Percentiles rank a stretch among this genome's conserved stretches.
Conservation (phyloP, 2,797 vertebrate genomes). For the Atherinosoma microstoma region DNA sequence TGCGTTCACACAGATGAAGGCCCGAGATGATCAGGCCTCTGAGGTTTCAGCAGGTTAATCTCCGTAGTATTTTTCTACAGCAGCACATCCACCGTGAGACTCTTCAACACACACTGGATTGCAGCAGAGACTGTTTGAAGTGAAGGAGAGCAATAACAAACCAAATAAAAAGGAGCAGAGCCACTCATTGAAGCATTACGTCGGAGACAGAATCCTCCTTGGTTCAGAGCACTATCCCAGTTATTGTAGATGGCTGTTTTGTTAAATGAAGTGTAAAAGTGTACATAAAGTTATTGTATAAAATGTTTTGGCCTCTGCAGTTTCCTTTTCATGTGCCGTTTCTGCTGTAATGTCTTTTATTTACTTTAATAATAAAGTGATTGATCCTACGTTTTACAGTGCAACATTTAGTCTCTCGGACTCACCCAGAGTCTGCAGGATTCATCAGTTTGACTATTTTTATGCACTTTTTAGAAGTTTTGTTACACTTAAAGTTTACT, state of each 20-base stretch:
- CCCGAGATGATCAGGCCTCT: conserved; percentile 14
- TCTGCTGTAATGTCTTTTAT: conserved; percentile 29
- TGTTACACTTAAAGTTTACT: too few relatives aligned
- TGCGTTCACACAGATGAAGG: conserved; percentile 5
- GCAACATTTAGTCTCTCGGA: not conserved
- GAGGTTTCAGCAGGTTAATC: conserved; percentile 38
- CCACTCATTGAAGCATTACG: conserved; percentile 78
- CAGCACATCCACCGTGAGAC: conserved; percentile 51
- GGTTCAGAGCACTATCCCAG: conserved; percentile 61
- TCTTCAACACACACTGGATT: conserved; percentile 75
- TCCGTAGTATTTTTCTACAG: conserved; percentile 64
- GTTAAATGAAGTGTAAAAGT: conserved; percentile 84
- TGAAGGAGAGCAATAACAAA: conserved; percentile 94
- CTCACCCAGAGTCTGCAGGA: not conserved
- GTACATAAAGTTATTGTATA: conserved; percentile 88
- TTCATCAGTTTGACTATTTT: not conserved
- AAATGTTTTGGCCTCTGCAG: conserved; percentile 60
- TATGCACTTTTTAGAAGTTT: too few relatives aligned
- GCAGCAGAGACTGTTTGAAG: conserved; percentile 74
- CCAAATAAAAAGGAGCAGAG: conserved; percentile 83
- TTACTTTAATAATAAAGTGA: conserved; percentile 22
- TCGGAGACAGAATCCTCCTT: conserved; percentile 76
- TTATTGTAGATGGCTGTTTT: conserved; percentile 79
- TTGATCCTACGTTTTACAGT: conserved; percentile 1
- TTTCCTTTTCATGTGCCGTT: conserved; percentile 37